Base-by-base conservation (phyloP, 1,140 invertebrate genomes). In the Drosophila biarmipes region DNA sequence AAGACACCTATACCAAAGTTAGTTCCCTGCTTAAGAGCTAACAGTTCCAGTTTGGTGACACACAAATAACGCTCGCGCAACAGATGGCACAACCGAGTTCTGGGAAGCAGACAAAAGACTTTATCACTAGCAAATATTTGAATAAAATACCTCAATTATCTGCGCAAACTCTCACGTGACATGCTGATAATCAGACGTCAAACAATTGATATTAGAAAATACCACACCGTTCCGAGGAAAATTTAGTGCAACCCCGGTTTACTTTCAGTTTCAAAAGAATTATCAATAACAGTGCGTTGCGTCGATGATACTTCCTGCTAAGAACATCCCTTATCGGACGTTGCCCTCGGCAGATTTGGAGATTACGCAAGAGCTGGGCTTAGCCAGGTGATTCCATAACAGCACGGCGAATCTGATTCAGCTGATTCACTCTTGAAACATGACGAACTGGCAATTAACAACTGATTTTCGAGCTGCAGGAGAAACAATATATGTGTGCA, bases 371-470 rank as follows among this genome's bases (percentile, higher is more conserved):
- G 8, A 34, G 29, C 42, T 56, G 27, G 51, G 54, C 46, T 72
- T 72, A 31, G 55, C 24, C 5, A 38, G 15, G 42, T 71, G 43
- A 42, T 72, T 72, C 49, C 53, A 71, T 57, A 71, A 68, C 17
- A 35, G 15, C 19, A 34, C 12, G 34, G 19, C 27, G 12, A 49
- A 6, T 43, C 29, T 57, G 38, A n/a, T n/a, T n/a, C 73, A 66
- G 54, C 67, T 86, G 80, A 85, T 69, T 86, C 81, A 85, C 73
- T 57, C 67, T 43, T 43, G 15, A 78, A 62, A 34, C 42, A 72
- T 73, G 67, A 86, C 62, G 24, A 80, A 56, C 61, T 58, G 58
- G 66, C 78, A 85, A 80, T 85, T 86, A 85, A 77, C 73, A 77
- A 66, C 64, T 62, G 58, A 76, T 73, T 76, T 63, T 59, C 46